Conservation (phyloP, 1,140 invertebrate species). For the Drosophila sechellia region DNA sequence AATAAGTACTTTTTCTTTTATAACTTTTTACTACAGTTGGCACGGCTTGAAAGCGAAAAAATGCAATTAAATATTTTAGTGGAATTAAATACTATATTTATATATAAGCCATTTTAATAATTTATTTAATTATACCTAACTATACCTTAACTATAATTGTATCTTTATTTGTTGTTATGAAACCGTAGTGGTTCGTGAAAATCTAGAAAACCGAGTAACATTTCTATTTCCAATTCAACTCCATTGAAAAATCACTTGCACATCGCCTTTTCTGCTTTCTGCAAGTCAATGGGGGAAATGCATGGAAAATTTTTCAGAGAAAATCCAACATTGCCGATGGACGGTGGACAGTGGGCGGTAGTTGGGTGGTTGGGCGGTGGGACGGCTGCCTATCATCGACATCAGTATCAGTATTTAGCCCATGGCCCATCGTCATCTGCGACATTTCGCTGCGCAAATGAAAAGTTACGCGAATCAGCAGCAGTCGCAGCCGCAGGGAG, state of each 20-base stretch:
- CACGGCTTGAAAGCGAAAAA: neutral
- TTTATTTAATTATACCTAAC: too few species aligned
- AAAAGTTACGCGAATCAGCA: conserved; percentile 55
- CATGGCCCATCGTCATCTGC: conserved; percentile 39
- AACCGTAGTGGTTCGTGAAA: neutral
- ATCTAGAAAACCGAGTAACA: neutral
- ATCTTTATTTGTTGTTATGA: too few species aligned
- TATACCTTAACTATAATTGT: too few species aligned
- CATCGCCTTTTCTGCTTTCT: neutral
- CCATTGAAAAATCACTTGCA: conserved; percentile 6
- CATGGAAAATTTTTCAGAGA: neutral
- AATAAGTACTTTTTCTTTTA: neutral
- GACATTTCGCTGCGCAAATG: conserved; percentile 46
- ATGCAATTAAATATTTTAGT: too few species aligned
- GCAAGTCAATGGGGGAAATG: conserved; percentile 1
- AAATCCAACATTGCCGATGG: conserved; percentile 4
- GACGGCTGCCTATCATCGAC: conserved; percentile 12
- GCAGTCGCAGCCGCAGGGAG: conserved; percentile 3
- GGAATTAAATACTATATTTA: too few species aligned
- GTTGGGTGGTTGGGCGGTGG: too few species aligned
- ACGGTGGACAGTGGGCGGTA: neutral
- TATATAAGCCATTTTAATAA: too few species aligned
- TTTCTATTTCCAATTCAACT: neutral
- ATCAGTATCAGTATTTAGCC: conserved; percentile 13
- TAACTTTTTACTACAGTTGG: too few species aligned